Evolutionary conservation across 2,113 vertebrate species (phyloP).

Genomic region (human (Homo sapiens)): GRCh38 chr6:882501-883000

Average conservation of each 20-base stretch:
- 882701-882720: background rate
- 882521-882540: background rate
- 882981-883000: background rate
- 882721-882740: accelerated
- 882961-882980: background rate
- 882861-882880: background rate
- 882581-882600: background rate
- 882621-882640: background rate
- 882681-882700: background rate
- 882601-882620: background rate
- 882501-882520: background rate
- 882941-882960: background rate
- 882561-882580: background rate
- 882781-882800: background rate
- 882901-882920: too few relatives aligned
- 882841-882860: background rate
- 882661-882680: background rate
- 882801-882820: background rate
- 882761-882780: accelerated
- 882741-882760: background rate
- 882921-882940: too few relatives aligned
- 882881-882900: background rate
- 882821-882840: background rate
- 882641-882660: background rate
- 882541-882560: background rate